Conservation (phyloP, 2,888 invertebrate genomes). For the Eumerus sabulonum region DNA sequence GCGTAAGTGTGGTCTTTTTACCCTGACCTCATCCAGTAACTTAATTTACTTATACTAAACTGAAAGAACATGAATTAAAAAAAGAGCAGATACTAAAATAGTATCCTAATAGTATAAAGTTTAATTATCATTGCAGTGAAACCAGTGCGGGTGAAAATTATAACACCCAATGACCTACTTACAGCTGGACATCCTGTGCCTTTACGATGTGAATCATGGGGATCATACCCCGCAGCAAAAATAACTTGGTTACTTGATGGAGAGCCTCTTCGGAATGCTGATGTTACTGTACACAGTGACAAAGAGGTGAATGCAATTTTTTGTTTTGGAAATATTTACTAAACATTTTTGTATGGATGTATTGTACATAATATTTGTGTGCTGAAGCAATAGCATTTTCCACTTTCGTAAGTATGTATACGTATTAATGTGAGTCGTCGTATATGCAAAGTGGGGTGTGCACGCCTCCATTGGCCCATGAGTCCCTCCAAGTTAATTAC, state of each 20-base stretch:
- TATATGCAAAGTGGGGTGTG: too few relatives aligned
- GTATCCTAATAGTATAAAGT: constrained; percentile 16
- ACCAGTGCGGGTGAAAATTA: constrained; percentile 87
- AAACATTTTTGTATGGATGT: too few relatives aligned
- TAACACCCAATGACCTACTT: constrained; percentile 85
- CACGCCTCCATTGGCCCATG: too few relatives aligned
- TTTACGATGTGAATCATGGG: constrained; percentile 88
- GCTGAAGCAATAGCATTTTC: too few relatives aligned
- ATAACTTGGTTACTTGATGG: constrained; percentile 89
- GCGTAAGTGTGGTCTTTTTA: constrained; percentile 79
- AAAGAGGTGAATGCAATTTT: constrained; percentile 74
- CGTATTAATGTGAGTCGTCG: too few relatives aligned
- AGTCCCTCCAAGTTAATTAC: too few relatives aligned
- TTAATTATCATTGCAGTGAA: constrained; percentile 82
- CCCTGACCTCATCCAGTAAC: too few relatives aligned
- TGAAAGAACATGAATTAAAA: neutral
- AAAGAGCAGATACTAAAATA: constrained; percentile 32
- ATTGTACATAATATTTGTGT: too few relatives aligned
- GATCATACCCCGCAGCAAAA: constrained; percentile 90
- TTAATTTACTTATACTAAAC: too few relatives aligned
- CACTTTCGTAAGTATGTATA: too few relatives aligned
- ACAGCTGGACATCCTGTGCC: constrained; percentile 87
- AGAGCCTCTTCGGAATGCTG: constrained; percentile 83
- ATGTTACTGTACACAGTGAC: constrained; percentile 81
- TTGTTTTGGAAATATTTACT: neutral